These are phyloP conservation scores for Speoplatyrhinus poulsoni DNA, from an alignment of 2,113 vertebrate species.

Conservation along the genomic window DNA sequence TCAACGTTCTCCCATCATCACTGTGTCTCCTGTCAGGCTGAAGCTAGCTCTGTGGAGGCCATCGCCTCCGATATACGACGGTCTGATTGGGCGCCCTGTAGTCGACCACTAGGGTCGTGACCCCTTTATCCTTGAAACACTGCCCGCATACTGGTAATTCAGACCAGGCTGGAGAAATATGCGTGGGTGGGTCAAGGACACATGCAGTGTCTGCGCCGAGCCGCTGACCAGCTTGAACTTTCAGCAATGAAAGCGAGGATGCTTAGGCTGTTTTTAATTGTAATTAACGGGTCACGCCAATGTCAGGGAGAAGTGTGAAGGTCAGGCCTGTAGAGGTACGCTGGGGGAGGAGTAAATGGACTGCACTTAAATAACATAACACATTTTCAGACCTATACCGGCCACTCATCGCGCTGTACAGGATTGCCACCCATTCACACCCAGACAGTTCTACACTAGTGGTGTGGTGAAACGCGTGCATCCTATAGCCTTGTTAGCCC, in stretches of 20 bases:
- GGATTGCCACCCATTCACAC: no score
- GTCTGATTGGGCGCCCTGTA: slow-evolving; percentile 27
- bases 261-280: no score
- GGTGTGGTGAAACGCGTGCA: no score
- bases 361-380: no score
- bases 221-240: neutral
- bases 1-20: neutral
- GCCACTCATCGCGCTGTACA: no score
- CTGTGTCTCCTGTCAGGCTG: slow-evolving; percentile 53
- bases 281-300: no score
- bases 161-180: neutral
- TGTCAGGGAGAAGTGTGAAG: no score
- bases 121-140: slow-evolving; percentile 34
- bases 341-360: no score
- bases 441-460: no score
- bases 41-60: slow-evolving; percentile 26
- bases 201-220: neutral
- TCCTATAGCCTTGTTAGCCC: neutral
- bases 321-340: no score
- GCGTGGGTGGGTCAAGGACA: neutral
- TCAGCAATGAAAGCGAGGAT: no score
- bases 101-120: slow-evolving; percentile 38
- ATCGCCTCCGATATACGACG: slow-evolving; percentile 29
- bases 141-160: neutral
- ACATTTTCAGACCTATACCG: no score